Conservation (phyloP, 2,888 invertebrate genomes). For the Macropis europaea region DNA sequence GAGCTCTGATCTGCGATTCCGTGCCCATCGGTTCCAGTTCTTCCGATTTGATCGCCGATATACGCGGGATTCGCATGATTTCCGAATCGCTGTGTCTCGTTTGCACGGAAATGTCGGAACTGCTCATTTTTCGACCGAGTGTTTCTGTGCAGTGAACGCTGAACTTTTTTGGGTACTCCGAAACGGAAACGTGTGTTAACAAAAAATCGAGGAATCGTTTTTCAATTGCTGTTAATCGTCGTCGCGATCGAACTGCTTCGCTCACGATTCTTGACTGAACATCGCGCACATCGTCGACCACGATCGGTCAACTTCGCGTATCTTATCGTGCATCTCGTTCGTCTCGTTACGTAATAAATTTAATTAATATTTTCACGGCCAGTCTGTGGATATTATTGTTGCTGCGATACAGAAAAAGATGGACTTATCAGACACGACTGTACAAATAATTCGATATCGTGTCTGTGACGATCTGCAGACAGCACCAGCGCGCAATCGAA, state of each 20-base stretch:
- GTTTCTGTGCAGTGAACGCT: no score
- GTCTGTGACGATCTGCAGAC: no score
- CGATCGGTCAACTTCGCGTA: not conserved
- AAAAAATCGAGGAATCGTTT: not conserved
- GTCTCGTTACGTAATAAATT: not conserved
- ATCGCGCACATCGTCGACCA: no score
- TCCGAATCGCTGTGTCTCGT: constrained; percentile 32
- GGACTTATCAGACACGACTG: no score
- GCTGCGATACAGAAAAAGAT: no score
- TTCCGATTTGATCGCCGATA: not conserved
- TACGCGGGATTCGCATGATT: constrained; percentile 21
- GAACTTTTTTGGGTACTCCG: no score
- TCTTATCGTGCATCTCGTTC: constrained; percentile 6
- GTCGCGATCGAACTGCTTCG: not conserved
- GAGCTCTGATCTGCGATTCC: not conserved
- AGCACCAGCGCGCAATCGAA: no score
- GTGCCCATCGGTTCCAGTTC: not conserved
- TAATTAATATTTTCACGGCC: not conserved
- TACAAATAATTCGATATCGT: no score
- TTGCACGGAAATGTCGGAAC: no score
- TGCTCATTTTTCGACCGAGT: not conserved
- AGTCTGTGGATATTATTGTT: not conserved
- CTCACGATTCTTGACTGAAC: not conserved
- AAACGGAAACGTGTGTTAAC: no score
- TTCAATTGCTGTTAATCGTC: constrained; percentile 13